These are phyloP conservation scores for Proisotoma minuta DNA, from an alignment of 2,888 invertebrate species.

Conservation along the genomic window DNA sequence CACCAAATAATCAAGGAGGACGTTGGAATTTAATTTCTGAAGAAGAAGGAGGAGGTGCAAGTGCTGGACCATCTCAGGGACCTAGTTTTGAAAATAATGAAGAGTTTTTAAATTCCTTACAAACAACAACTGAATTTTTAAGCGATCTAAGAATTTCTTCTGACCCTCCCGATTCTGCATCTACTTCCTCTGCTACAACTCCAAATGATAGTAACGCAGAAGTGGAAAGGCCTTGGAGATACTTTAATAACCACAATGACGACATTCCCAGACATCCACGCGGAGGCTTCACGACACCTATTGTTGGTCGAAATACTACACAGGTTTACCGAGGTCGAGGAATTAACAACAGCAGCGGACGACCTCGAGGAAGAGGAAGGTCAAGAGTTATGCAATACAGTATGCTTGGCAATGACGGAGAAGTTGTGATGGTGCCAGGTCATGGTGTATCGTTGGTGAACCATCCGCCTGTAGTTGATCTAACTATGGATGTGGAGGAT, in stretches of 20 bases:
- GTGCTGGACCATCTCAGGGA: constrained; percentile 1
- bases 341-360: no score
- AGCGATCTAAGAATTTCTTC: not conserved
- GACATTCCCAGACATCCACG: constrained; percentile 11
- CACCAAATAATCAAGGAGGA: not conserved
- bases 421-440: not conserved
- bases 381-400: no score
- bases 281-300: no score
- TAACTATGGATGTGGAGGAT: constrained; percentile 25
- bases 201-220: no score
- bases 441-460: not conserved
- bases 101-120: no score
- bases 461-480: constrained; percentile 22
- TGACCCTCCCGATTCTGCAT: not conserved
- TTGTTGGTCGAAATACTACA: no score
- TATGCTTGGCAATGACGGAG: no score
- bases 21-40: constrained; percentile 2
- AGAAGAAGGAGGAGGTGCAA: not conserved
- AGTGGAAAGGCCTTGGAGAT: no score
- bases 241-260: constrained; percentile 6
- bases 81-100: no score
- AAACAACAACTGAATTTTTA: not conserved
- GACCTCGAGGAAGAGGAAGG: not conserved
- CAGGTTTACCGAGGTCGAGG: no score
- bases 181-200: not conserved